Base-by-base conservation (phyloP, 2,113 vertebrate genomes). In the Caranx melampygus region DNA sequence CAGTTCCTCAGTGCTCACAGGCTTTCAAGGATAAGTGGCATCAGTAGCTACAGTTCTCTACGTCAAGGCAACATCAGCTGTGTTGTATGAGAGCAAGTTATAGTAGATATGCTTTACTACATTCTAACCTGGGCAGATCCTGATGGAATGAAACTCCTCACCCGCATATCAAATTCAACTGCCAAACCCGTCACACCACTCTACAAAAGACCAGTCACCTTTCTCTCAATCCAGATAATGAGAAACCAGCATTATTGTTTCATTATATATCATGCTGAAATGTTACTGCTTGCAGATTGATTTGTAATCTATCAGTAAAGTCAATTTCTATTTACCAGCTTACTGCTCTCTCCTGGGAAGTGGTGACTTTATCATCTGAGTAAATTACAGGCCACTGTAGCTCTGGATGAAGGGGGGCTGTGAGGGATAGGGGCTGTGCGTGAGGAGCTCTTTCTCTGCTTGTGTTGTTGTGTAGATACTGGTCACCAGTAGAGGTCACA, bases 401-500 rank as follows among this genome's bases (percentile, higher is more conserved):
- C 60, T 64, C 18, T 49, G 40, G 44, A 35, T 65, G 52, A 64
- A 71, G 13, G 20, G 2, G 26, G 21, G 4, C 12, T 40, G 37
- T 47, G 54, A 57, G 14, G 26, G 26, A 55, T 12, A n/a, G 21
- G 15, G n/a, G 4, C 16, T 12, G 37, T 69, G 49, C 3, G 34
- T 15, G 15, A 49, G 69, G 68, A 75, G 18, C 26, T 51, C 33
- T 15, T 47, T 62, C 26, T 74, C 37, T 47, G 26, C 20, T 51
- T 20, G 20, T 74, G 63, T 65, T 81, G 66, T 44, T 79, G 74
- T 58, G 64, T 75, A n/a, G 26, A 64, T 45, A 31, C 26, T 55
- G 55, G 14, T 71, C 59, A 63, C 68, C 82, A 74, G 63, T 60
- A 82, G 71, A 79, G 55, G 58, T 60, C 75, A 59, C 65, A 87